Evolutionary conservation across 1,140 invertebrate species (phyloP).

Genomic region (Leptestheria dahalacensis): DNA sequence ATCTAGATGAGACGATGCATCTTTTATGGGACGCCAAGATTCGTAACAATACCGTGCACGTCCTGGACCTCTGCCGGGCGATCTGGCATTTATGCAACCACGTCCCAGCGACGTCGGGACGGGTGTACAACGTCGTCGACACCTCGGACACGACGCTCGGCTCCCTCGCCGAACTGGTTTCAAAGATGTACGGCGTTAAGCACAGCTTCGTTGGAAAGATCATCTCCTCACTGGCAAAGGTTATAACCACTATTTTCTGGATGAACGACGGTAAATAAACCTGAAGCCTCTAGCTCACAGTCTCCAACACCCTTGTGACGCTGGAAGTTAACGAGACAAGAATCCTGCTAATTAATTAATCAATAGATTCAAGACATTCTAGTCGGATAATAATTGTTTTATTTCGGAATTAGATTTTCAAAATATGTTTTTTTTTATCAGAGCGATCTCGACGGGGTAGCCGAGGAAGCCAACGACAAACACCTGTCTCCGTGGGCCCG

Average conservation of each 20-base stretch:
- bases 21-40: constrained; percentile 62
- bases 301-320: not conserved
- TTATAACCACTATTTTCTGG: too few species aligned
- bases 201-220: constrained; percentile 69
- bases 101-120: constrained; percentile 33
- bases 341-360: constrained; percentile 3
- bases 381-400: not conserved
- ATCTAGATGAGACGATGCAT: constrained; percentile 78
- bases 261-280: too few species aligned
- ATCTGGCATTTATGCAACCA: constrained; percentile 46
- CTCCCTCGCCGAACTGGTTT: constrained; percentile 53
- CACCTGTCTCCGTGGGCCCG: constrained; percentile 79
- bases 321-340: too few species aligned
- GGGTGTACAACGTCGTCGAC: constrained; percentile 71
- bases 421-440: constrained; percentile 28
- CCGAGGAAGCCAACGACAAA: constrained; percentile 82
- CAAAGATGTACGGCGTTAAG: constrained; percentile 70
- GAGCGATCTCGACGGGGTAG: constrained; percentile 53
- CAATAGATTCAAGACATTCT: too few species aligned
- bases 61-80: constrained; percentile 60
- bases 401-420: too few species aligned
- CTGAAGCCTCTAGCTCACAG: too few species aligned
- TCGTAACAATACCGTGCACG: constrained; percentile 75
- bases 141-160: constrained; percentile 68
- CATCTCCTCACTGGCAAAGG: constrained; percentile 61